phyloP scores from a whole-genome alignment of 2,113 vertebrate species.

The Campylorhamphus procurvoides region DNA sequence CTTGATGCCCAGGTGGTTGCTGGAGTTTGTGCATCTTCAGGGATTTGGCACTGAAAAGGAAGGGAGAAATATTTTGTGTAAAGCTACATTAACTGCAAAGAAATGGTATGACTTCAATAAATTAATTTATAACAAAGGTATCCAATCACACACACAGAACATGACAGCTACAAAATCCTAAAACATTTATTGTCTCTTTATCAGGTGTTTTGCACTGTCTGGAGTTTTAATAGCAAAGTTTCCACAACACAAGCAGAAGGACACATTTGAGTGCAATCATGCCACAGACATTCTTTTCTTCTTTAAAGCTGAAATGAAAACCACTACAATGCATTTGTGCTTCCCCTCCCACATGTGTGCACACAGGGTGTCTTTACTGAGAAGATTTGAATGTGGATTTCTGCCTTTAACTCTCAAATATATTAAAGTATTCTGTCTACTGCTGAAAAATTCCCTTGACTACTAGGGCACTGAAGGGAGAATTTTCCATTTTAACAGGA shows the following conservation, averaged over 20 bases:
- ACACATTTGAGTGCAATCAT: not conserved
- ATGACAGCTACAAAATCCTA: not conserved
- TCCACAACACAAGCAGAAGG: not conserved
- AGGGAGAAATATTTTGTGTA: not conserved
- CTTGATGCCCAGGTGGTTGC: not conserved
- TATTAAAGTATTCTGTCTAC: not conserved
- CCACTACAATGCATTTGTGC: not conserved
- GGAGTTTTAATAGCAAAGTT: not conserved
- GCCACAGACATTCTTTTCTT: not conserved
- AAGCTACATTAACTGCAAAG: not conserved
- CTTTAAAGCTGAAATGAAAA: not conserved
- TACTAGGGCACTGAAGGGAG: not conserved
- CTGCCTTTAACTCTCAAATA: not conserved
- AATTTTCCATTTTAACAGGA: not conserved
- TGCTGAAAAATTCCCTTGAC: not conserved
- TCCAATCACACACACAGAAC: not conserved
- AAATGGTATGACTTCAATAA: not conserved
- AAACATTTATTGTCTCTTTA: not conserved
- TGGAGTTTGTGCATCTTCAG: conserved; percentile 1
- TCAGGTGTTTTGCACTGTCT: not conserved
- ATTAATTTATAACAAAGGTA: not conserved
- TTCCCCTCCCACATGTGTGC: not conserved
- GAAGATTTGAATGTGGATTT: not conserved
- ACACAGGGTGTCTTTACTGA: not conserved
- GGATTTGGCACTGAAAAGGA: conserved; percentile 31